Evolutionary conservation across 2,888 invertebrate species (phyloP), one percentile per base, ranked within the genome.

Genomic region (Lasius fuliginosus): DNA sequence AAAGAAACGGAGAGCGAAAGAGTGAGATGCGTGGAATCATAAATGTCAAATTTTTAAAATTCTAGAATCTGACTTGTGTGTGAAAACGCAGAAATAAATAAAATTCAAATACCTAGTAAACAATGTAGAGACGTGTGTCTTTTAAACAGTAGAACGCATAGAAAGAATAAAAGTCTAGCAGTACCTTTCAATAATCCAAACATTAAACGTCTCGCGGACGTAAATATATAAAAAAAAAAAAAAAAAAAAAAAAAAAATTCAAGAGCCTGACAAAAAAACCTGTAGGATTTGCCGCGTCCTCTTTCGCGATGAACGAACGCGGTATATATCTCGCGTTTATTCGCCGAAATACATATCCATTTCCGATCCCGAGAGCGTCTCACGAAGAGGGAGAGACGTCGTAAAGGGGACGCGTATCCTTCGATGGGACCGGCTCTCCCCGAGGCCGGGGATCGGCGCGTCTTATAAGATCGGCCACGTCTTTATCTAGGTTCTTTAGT

Each of bases 381-480:
- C 18, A 3, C 30, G 30, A 36, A 36, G 49, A 15, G 49, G 23
- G 69, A 9, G 15, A 30, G 49, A 42, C 77, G 56, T 30, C 68
- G 74, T 83, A 83, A 75, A 62, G 60, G 62, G 68, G 15, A 36
- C 23, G 15, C 30, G 68, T 11, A 9, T 49, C 40, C 42, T 53
- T n/a, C 49, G n/a, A 53, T 53, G 46, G 60, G 74, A 83, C 81
- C 67, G 88, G 83, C 83, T 83, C 36, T 15, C 40, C 18, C 15
- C 46, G 46, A 15, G 46, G 5, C 69, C 76, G 23, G 74, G 36
- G 68, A 88, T 89, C 89, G 71, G 86, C 89, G 36, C 46, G 18
- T 18, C 91, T 93, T 93, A 92, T 91, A 92, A 93, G 92, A 93
- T 92, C 91, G 90, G 91, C 84, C 92, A 94, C 91, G 91, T 94